phyloP scores from a whole-genome alignment of 2,888 invertebrate species.

The Napeogenes sylphis region DNA sequence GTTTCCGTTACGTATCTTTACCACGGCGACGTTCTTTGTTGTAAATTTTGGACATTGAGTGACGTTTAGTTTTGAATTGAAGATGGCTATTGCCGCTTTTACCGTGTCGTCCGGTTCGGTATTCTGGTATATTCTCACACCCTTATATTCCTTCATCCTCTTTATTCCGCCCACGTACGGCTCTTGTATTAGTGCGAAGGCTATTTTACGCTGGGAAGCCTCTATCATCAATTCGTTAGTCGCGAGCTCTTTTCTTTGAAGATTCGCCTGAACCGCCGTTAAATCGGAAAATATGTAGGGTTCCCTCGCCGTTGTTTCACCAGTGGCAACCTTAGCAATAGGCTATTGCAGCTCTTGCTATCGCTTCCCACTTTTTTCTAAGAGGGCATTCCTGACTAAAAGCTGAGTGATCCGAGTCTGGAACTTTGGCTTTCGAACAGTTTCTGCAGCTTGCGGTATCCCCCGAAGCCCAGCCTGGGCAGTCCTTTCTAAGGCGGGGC shows the following conservation, averaged over 20 bases:
- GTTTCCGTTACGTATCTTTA: neutral
- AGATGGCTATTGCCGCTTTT: neutral
- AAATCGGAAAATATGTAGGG: too few species aligned
- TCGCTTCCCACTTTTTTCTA: conserved; percentile 21
- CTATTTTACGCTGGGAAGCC: conserved; percentile 1
- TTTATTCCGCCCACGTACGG: conserved; percentile 4
- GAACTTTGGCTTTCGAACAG: conserved; percentile 17
- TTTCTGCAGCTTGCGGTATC: conserved; percentile 8
- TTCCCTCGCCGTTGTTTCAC: neutral
- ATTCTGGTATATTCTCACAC: neutral
- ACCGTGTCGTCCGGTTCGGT: neutral
- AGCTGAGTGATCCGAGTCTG: conserved; percentile 11
- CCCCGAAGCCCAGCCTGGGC: neutral
- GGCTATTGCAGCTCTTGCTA: conserved; percentile 14
- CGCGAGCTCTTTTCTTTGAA: conserved; percentile 17
- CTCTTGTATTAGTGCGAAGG: conserved; percentile 10
- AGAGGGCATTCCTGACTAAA: conserved; percentile 18
- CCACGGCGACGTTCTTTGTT: neutral
- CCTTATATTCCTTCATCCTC: conserved; percentile 3
- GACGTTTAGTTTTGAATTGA: neutral
- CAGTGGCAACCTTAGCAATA: neutral
- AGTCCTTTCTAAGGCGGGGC: conserved; percentile 5
- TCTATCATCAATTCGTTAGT: conserved; percentile 17
- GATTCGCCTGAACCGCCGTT: conserved; percentile 12
- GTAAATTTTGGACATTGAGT: neutral